Percentiles rank a stretch among this genome's conserved stretches.
Conservation (phyloP, 2,113 vertebrate genomes). For the Atlantisia rogersi region DNA sequence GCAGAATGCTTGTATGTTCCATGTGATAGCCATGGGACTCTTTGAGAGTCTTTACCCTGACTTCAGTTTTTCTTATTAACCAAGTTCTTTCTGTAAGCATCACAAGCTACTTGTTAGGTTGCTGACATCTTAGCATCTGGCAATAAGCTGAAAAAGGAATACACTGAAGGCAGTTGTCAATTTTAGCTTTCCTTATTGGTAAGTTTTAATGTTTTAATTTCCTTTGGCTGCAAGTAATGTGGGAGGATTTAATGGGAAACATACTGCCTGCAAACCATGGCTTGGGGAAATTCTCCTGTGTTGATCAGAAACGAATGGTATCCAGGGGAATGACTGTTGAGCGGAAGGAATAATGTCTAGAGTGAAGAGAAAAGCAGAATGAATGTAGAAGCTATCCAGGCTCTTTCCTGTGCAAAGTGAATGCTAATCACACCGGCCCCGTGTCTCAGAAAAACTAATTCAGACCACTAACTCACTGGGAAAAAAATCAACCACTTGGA, state of each 20-base stretch:
- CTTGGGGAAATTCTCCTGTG: background rate
- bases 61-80: background rate
- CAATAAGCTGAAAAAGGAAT: background rate
- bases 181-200: background rate
- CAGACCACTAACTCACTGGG: background rate
- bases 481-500: background rate
- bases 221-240: background rate
- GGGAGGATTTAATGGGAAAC: background rate
- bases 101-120: background rate
- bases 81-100: background rate
- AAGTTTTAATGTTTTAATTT: constrained; percentile 12
- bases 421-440: background rate
- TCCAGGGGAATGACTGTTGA: constrained; percentile 28
- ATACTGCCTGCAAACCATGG: background rate
- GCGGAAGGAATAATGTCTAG: constrained; percentile 2
- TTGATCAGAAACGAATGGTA: background rate
- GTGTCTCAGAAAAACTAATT: background rate
- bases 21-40: background rate
- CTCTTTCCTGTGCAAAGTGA: background rate
- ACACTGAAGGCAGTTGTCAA: background rate
- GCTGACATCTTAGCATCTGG: background rate
- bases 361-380: background rate
- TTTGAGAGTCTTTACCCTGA: background rate
- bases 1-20: background rate
- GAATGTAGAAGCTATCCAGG: background rate